A percentile compares a stretch with the other conserved stretches of the same genome.
phyloP scores from a whole-genome alignment of 1,140 invertebrate genomes.

The Brachionus sp. region DNA sequence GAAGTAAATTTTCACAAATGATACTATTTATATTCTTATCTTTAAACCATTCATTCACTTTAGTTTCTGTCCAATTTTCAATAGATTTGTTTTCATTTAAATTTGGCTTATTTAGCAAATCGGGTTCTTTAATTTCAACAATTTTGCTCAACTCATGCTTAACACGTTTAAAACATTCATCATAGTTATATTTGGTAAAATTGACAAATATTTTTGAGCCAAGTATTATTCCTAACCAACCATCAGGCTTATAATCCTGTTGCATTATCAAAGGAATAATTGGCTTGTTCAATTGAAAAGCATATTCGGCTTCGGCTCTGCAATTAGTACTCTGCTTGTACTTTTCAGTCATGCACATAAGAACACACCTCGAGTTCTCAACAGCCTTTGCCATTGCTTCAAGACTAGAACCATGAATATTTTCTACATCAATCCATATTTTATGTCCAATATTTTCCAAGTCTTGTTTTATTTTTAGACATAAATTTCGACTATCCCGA shows the following conservation, averaged over 20 bases:
- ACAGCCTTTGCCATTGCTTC: constrained; percentile 47
- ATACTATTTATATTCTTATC: neutral
- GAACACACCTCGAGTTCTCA: neutral
- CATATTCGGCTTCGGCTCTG: constrained; percentile 26
- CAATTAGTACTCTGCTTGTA: constrained; percentile 1
- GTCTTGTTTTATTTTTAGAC: neutral
- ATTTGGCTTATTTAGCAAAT: neutral
- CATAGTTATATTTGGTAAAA: constrained; percentile 42
- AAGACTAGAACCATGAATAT: constrained; percentile 25
- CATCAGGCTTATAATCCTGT: constrained; percentile 46
- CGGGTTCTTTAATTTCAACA: neutral
- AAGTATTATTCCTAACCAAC: constrained; percentile 55
- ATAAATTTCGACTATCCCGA: neutral
- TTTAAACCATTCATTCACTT: constrained; percentile 18
- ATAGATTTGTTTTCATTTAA: neutral
- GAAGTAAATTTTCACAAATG: neutral
- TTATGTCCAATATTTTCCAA: neutral
- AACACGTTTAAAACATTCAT: constrained; percentile 25
- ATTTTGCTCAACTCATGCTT: neutral
- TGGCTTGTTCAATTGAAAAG: constrained; percentile 22
- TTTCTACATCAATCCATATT: constrained; percentile 25
- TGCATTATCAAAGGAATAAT: constrained; percentile 42
- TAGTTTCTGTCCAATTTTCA: constrained; percentile 3
- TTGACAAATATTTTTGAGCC: constrained; percentile 54
- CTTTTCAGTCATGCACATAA: constrained; percentile 28